Base-by-base conservation (phyloP, 2,888 invertebrate genomes). In the Catocala fraxini region DNA sequence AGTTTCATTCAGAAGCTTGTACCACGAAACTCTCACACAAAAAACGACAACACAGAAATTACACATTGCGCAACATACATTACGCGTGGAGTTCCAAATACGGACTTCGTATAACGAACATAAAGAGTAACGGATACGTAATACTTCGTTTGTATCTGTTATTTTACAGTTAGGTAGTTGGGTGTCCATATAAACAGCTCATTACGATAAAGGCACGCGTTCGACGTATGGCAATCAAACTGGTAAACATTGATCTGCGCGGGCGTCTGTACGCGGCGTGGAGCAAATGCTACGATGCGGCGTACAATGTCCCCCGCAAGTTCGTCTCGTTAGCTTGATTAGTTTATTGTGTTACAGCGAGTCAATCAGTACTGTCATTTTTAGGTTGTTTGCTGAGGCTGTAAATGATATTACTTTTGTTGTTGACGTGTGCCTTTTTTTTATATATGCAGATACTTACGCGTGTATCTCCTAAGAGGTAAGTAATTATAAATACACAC, bases 181-280 rank as follows among this genome's bases (percentile, higher is more conserved):
- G 48, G 51, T 72, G 69, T 71, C 66, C 75, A 73, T 78, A 81
- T 82, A 81, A 83, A 84, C 83, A 83, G 79, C 80, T 83, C 83
- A 83, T 84, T 83, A 83, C 75, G 79, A 78, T 80, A 79, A 80
- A 82, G 79, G 79, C 76, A 58, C 67, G 76, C 35, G 73, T 77
- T 77, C 77, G 75, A 77, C 70, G 79, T 73, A 71, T 66, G 77
- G 70, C 83, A 84, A 84, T 84, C 83, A 83, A 70, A 71, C 57
- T 65, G 62, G 81, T 70, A 75, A 75, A 78, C 78, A 83, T 60
- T 70, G 60, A 70, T 62, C 65, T 76, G 77, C 74, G 79, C 72
- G 70, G 65, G 70, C 71, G 77, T 59, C 74, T 69, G 71, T 67
- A 70, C 76, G 53, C 70, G 63, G 13, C 51, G 59, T 42, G 60